Evolutionary conservation across 2,888 invertebrate species (phyloP), one percentile per base, ranked within the genome.

Genomic region (Gandaritis pyraliata): DNA sequence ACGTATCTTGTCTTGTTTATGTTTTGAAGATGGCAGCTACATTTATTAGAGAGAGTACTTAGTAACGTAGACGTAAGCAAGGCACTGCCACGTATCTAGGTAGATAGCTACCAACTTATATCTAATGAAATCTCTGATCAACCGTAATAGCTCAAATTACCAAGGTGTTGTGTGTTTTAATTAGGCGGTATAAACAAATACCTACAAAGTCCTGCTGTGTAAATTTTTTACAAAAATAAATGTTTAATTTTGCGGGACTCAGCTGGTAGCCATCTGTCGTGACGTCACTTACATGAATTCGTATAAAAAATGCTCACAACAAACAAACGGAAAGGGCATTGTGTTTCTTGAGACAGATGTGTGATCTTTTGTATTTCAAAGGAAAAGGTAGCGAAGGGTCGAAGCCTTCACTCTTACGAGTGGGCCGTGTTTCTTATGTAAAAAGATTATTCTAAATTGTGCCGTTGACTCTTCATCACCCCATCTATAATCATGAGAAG

Each of bases 201-300:
- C 23, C 23, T 23, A 23, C 30, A 43, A 10, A 43, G 43, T n/a
- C 2, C 13, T 8, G 8, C 13, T 29, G 23, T 47, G 29, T n/a
- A 12, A 11, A 41, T n/a, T 12, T 52, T 47, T 56, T 23, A 41
- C 30, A 48, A 55, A 56, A 41, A n/a, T n/a, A n/a, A 23, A 23
- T 23, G 12, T 16, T 4, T 12, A 29, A 13, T 43, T 59, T 43
- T 52, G 55, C 47, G 39, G 3, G 1, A 36, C 47, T 49, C 58
- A 63, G 56, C 59, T 56, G 64, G 59, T 48, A 38, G 16, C 56
- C 59, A 64, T 64, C 59, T 64, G 64, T 46, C 43, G 52, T 57
- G 64, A 64, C 64, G 64, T 64, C 59, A 64, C 13, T 50, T 49
- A 39, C 29, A 39, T 33, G 18, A n/a, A 29, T 59, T 55, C 48